Evolutionary conservation across 2,888 invertebrate genomes (phyloP), one percentile per base, ranked within the genome.

Genomic region (Polia nebulosa): DNA sequence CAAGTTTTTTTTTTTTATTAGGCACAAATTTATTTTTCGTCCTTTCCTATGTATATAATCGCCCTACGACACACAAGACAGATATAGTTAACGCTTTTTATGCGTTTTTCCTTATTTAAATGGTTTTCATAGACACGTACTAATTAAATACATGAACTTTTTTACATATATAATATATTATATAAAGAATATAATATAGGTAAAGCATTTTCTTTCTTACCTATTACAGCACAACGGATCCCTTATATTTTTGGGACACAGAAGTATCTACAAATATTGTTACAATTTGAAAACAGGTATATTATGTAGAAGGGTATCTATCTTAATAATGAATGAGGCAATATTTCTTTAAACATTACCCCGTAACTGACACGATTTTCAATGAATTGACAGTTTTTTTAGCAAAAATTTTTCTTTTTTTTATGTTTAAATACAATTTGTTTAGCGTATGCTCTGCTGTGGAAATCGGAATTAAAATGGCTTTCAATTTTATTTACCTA

Each of bases 171-270:
- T 85, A 87, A 94, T 93, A 93, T 95, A 95, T 95, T 94, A 93
- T 95, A 95, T 95, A 95, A 83, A 95, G 95, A 95, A 95, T 95
- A 95, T 94, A 95, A 92, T 94, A 91, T 94, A 93, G 91, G 95
- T 95, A 95, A 95, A 95, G 95, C 95, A 95, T 95, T 95, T 94
- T 93, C 88, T 93, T 91, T 91, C 91, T 94, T 92, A 92, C 89
- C 85, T 86, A 88, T 88, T 91, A 92, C 91, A 93, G 94, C 94
- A 95, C 93, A 94, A 92, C 92, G 92, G 92, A 94, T 92, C 93
- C 91, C 92, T 89, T 91, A 88, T 86, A 86, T 87, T 85, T 71
- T 83, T 89, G 94, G 94, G 95, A 95, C 95, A 94, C 93, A 90
- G 89, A 88, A 78, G 83, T 92, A 90, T 89, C 91, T 93, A 93